Evolutionary conservation across 2,113 vertebrate species (phyloP).

Genomic region (Dasypus novemcinctus): DNA sequence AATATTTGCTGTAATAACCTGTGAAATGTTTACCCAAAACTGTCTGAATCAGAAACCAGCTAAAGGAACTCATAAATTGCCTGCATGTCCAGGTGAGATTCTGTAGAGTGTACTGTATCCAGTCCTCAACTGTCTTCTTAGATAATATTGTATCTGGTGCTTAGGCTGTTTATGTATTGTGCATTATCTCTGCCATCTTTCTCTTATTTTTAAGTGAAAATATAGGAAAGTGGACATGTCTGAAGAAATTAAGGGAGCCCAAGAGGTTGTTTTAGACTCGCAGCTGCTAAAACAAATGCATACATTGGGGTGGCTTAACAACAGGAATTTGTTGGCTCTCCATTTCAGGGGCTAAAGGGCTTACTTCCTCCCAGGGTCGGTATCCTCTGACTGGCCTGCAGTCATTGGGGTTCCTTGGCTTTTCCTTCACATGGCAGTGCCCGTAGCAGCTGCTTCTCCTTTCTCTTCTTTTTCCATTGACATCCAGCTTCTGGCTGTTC

Average conservation of each 20-base stretch:
- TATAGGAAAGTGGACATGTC: not conserved
- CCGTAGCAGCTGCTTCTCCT: too few relatives aligned
- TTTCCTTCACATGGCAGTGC: too few relatives aligned
- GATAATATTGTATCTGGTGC: not conserved
- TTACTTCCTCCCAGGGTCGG: too few relatives aligned
- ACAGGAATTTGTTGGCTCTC: too few relatives aligned
- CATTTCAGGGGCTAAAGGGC: too few relatives aligned
- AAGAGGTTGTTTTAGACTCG: not conserved
- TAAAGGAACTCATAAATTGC: not conserved
- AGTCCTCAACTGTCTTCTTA: not conserved
- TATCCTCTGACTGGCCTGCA: too few relatives aligned
- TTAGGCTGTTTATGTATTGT: not conserved
- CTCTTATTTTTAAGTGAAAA: not conserved
- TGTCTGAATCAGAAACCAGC: not conserved
- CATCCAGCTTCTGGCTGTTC: too few relatives aligned
- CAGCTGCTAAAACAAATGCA: too few relatives aligned
- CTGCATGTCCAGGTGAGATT: not conserved
- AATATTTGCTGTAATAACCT: not conserved
- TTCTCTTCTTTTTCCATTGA: too few relatives aligned
- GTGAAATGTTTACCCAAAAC: not conserved
- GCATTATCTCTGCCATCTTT: not conserved
- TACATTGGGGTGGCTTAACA: too few relatives aligned
- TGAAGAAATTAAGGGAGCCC: not conserved
- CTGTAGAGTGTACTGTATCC: not conserved
- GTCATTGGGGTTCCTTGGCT: too few relatives aligned